Evolutionary conservation across 2,113 vertebrate species (phyloP).

Genomic region (Egretta garzetta): DNA sequence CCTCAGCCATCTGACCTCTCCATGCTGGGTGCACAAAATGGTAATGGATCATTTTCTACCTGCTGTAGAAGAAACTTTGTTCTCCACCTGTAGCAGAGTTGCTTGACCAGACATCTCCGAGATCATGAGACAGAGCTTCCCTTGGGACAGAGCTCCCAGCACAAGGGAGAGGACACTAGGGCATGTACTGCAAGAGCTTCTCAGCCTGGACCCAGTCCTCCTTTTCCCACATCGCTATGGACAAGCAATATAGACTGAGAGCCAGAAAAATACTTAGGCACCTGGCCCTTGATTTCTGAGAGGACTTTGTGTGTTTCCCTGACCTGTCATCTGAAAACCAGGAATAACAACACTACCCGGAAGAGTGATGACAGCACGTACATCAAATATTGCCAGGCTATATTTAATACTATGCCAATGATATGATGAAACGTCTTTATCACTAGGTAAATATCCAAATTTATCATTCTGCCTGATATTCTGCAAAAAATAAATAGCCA

Average conservation of each 20-base stretch:
- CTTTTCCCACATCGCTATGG: not conserved
- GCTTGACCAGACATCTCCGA: not conserved
- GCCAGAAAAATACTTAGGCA: not conserved
- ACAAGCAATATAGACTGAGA: not conserved
- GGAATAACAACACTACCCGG: not conserved
- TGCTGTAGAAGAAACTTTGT: not conserved
- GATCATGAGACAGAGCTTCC: not conserved
- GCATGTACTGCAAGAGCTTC: accelerated
- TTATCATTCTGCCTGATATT: not conserved
- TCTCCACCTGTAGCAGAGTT: not conserved
- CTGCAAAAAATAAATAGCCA: not conserved
- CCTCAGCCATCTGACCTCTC: not conserved
- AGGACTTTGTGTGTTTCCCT: not conserved
- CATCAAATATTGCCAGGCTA: not conserved
- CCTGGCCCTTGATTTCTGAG: not conserved
- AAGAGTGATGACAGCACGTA: not conserved
- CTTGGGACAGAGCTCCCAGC: not conserved
- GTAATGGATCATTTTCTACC: not conserved
- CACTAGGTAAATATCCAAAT: not conserved
- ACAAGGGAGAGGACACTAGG: not conserved
- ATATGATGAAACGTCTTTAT: not conserved
- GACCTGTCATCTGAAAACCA: not conserved
- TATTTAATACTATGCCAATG: not conserved
- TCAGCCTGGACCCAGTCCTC: not conserved
- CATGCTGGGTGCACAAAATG: not conserved